phyloP scores from a whole-genome alignment of 1,140 invertebrate genomes.

The Druon quercuslanigerum region DNA sequence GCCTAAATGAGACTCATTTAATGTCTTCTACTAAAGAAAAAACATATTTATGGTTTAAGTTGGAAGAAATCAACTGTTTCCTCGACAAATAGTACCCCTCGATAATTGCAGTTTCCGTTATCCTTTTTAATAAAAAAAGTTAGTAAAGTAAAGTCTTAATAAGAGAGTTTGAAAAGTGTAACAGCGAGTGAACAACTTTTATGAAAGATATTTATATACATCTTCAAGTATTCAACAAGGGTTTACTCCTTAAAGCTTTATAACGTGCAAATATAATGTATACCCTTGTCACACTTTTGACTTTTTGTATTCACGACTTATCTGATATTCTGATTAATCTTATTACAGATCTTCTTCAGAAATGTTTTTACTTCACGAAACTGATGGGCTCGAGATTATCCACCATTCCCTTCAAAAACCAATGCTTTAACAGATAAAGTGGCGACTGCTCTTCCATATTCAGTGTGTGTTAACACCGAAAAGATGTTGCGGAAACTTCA shows the following conservation, averaged over 20 bases:
- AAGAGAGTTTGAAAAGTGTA: no score
- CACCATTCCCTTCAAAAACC: slow-evolving; percentile 1
- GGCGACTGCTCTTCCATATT: slow-evolving; percentile 6
- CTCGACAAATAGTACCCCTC: no score
- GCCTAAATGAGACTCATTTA: no score
- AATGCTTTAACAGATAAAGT: slow-evolving; percentile 16
- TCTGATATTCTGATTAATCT: slow-evolving; percentile 7
- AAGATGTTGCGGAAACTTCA: slow-evolving; percentile 4
- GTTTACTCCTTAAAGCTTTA: neutral
- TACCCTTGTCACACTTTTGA: neutral
- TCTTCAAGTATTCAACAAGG: no score
- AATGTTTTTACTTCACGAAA: slow-evolving; percentile 8
- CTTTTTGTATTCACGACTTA: neutral
- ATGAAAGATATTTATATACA: no score
- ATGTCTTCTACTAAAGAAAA: no score
- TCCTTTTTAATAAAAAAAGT: no score
- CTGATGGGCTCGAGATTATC: slow-evolving; percentile 20
- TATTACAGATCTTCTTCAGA: slow-evolving; percentile 1
- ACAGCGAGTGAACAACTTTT: no score
- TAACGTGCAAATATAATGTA: neutral
- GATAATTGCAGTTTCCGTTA: no score
- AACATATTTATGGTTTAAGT: no score
- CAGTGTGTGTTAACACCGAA: neutral
- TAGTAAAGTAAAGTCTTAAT: no score
- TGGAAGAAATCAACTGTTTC: no score